Base-by-base conservation (phyloP, 1,140 invertebrate species). In the Luehdorfia chinensis region DNA sequence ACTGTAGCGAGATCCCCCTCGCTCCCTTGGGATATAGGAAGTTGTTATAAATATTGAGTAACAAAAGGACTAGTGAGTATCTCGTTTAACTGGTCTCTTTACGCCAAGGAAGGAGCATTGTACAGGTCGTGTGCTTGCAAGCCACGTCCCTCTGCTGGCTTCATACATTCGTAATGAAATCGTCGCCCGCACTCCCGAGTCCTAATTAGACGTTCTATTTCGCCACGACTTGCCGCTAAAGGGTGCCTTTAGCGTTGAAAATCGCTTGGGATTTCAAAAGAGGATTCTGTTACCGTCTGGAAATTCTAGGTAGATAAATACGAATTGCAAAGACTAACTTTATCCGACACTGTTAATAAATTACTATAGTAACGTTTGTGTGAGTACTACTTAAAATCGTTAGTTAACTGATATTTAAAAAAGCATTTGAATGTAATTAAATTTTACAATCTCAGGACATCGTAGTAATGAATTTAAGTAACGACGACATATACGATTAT, bases 91-190 rank as follows among this genome's bases (percentile, higher is more conserved):
- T 76, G 66, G 70, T 39, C 57, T 31, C 14, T 49, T 30, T 31
- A 27, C 27, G 49, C 56, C 47, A 50, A 51, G 62, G 64, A 73
- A 70, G 67, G 75, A 67, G 66, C 75, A 77, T 75, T 80, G 77
- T 68, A 69, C 61, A 63, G 67, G 63, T 75, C 63, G 65, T 75
- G 63, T 67, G 75, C 66, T 78, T 74, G 70, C 75, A 64, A 67
- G 48, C 67, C 71, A 72, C 75, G 76, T 79, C 59, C 47, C 51
- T 32, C 47, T 56, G 53, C 55, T 49, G 48, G 64, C 60, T 74
- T 78, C 75, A 80, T 81, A 74, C 72, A 81, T 79, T 75, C 50
- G 65, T 78, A 81, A 84, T 84, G 75, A 72, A 72, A 75, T 71
- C 70, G 68, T 75, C 66, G 63, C 51, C 27, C 25, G 57, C 58